Base-by-base conservation (phyloP, 1,140 invertebrate genomes). In the Polyergus mexicanus region DNA sequence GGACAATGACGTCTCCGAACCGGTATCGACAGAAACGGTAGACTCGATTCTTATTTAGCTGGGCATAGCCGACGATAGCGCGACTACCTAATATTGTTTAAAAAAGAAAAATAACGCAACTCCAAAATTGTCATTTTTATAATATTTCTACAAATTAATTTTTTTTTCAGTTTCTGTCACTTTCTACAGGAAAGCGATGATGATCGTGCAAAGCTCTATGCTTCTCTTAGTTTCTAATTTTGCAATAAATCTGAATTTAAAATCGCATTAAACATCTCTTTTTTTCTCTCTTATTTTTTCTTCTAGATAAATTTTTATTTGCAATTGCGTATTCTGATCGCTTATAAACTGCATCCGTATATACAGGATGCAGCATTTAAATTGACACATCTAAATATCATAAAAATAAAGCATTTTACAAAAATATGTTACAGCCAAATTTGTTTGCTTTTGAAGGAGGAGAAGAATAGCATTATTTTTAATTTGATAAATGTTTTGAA, bases 1-100 rank as follows among this genome's bases (percentile, higher is more conserved):
- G 69, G 72, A 92, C 89, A 91, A 92, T 92, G 92, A 92, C 88
- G 88, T 89, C 87, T 87, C 87, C 86, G 92, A 89, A 93, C 92
- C 92, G 92, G 93, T 93, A 92, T 90, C 72, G 75, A 84, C 86
- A 87, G 78, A 88, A 91, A 90, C 86, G 85, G 87, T 86, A 71
- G 66, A 74, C 71, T 81, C 77, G 75, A 86, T 89, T 63, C 47
- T 51, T 71, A 87, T 80, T 54, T 74, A 68, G 47, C 75, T 25
- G 3, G n/a, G 19, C 32, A 25, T 16, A 19, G 16, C 35, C 11
- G 22, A 44, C 19, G 47, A 60, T 19, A 8, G n/a, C 11, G 3
- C 22, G 7, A 41, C 19, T 60, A 65, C 19, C 5, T 7, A 0
- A 44, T 25, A 16, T 58, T 71, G 19, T 4, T 25, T 41, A 32